Conservation (phyloP, 2,888 invertebrate genomes). For the Lasioglossum calceatum region DNA sequence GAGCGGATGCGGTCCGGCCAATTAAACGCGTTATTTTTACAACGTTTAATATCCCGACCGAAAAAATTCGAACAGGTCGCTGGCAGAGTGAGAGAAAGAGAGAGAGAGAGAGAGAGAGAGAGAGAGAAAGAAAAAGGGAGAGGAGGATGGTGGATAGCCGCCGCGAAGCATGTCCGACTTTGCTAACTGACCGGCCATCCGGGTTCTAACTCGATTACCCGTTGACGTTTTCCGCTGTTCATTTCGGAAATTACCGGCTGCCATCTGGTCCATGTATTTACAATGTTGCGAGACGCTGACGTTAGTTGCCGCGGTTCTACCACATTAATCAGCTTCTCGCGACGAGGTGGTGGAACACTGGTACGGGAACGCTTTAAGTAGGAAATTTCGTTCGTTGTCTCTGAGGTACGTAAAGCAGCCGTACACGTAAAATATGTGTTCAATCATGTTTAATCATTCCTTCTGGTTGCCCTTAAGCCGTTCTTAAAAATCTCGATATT, state of each 20-base stretch:
- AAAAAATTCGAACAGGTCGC: background rate
- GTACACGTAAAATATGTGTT: too few species aligned
- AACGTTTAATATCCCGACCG: background rate
- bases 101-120: background rate
- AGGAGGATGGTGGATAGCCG: background rate
- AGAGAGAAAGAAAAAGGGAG: background rate
- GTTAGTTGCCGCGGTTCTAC: slow-evolving; percentile 30
- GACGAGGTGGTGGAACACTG: background rate
- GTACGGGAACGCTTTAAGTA: background rate
- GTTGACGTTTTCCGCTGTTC: slow-evolving; percentile 58
- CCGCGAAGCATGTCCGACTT: slow-evolving; percentile 35
- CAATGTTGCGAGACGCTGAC: slow-evolving; percentile 56
- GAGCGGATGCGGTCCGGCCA: background rate
- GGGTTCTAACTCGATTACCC: slow-evolving; percentile 51
- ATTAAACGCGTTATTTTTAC: slow-evolving; percentile 16
- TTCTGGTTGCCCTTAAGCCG: too few species aligned
- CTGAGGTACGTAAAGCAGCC: too few species aligned
- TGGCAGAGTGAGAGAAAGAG: background rate
- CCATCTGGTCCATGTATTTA: slow-evolving; percentile 72
- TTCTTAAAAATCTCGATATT: too few species aligned
- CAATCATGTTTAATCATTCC: too few species aligned
- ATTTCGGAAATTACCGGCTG: slow-evolving; percentile 66
- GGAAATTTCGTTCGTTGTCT: too few species aligned
- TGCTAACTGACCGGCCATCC: slow-evolving; percentile 47
- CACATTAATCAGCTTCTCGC: slow-evolving; percentile 63